Evolutionary conservation across 23 tunicate genomes (phyloP), one percentile per base, ranked within the genome.

Genomic region (Corella eumyota): DNA sequence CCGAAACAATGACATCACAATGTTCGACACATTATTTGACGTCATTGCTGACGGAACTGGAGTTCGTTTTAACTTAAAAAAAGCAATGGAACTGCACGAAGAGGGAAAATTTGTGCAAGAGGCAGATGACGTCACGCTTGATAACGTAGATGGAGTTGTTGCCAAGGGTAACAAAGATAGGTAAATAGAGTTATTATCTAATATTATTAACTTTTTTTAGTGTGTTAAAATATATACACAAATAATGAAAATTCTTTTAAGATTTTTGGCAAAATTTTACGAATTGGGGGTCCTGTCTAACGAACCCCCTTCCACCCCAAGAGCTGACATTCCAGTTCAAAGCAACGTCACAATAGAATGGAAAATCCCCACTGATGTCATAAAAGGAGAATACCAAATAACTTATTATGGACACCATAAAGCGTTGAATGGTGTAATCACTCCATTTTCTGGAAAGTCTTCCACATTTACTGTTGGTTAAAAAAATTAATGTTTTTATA

Each of bases 331-430:
- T 1, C 37, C 25, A 6, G 80, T 68, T 29, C 86, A 77, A 55
- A 86, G 95, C 52, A 76, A 71, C 65, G 75, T 91, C 38, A 76
- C 92, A 29, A 76, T 91, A 4, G 85, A 82, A 25, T 91, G 98
- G 98, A 62, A 45, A 22, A 64, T 91, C 35, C 98, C 98, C 29
- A 66, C 25, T 19, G 78, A 70, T 34, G 74, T 67, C 31, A 34
- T 64, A 37, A 52, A 6, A 45, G 97, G 97, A 40, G 62, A 62
- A 37, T 84, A 69, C 58, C 65, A 86, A 20, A 86, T 86, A 49
- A 63, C 47, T 2, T 86, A 86, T 45, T 45, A 57, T 29, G 95
- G 95, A 6, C 80, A 86, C 44, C 6, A 54, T 26, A 69, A 59
- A 38, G 52, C 58, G 48, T 15, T 47, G 45, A 69, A 52, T 4